Evolutionary conservation across 2,888 invertebrate genomes (phyloP), one percentile per base, ranked within the genome.

Genomic region (Mythimna pallens): DNA sequence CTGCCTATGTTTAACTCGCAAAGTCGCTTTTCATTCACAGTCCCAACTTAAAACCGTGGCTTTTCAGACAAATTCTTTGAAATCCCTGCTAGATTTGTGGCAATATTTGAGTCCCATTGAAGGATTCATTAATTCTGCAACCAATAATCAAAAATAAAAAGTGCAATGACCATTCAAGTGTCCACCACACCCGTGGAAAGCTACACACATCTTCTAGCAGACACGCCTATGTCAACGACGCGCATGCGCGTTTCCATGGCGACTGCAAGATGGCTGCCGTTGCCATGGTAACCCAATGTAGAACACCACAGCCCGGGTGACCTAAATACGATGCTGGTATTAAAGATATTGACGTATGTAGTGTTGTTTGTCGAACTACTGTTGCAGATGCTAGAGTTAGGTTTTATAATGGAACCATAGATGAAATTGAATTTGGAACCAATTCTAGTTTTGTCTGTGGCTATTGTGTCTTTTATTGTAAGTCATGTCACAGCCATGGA

Each of bases 171-270:
- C 75, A 62, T 54, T 68, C 14, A 78, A 79, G 67, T 65, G 50
- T 63, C 61, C 62, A 58, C 25, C 47, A 65, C 52, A 58, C 36
- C 8, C 12, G 65, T 47, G 52, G 30, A 57, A 63, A 52, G 69
- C 69, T 36, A 22, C 80, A 65, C 70, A 80, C 67, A 70, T 70
- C 63, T 64, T 62, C 68, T 67, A 66, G 17, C 67, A 78, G 84
- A 80, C 87, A 87, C 88, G 81, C 87, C 88, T 90, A 70, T 81
- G 65, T 8, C 50, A 59, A 14, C 20, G 14, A 30, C 63, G 83
- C 93, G 92, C 92, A 92, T 88, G 92, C 93, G 91, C 89, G 92
- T 93, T 72, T 77, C 89, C 90, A 92, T 92, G 90, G 88, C 82
- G 76, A 94, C 93, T 73, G 82, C 90, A 92, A 91, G 65, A 92